A percentile compares a stretch with the other conserved stretches of the same genome.
Evolutionary conservation across 2,113 vertebrate genomes (phyloP).

Genomic region (Morphnarchus princeps): DNA sequence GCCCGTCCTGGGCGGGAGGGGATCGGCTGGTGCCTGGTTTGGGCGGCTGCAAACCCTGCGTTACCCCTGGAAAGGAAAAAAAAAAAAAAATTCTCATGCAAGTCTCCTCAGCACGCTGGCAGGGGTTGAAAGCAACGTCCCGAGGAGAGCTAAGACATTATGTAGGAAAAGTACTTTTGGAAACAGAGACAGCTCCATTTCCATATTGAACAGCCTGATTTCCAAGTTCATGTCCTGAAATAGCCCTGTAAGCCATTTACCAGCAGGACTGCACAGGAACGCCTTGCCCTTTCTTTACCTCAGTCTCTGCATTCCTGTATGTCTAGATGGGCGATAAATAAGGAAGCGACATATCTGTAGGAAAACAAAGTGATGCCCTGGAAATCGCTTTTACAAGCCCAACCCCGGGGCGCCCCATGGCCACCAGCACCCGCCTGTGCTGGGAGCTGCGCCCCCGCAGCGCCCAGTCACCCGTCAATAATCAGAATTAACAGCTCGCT

Average conservation of each 20-base stretch:
- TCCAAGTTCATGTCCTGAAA: not conserved
- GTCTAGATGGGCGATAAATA: not conserved
- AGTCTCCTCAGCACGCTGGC: not conserved
- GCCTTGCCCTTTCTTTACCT: not conserved
- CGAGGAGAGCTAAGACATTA: not conserved
- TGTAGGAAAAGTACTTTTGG: not conserved
- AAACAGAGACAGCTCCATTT: not conserved
- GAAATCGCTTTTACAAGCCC: not conserved
- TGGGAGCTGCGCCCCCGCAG: not conserved
- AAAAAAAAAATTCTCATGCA: too few species aligned
- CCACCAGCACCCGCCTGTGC: fast-evolving
- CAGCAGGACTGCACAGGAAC: not conserved
- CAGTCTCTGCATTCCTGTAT: not conserved
- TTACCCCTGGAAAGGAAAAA: not conserved
- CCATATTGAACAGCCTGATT: not conserved
- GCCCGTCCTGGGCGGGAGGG: too few species aligned
- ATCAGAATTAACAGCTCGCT: not conserved
- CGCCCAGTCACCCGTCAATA: not conserved
- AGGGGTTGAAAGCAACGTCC: not conserved
- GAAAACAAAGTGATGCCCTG: not conserved
- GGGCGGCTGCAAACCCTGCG: not conserved
- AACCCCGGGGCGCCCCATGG: not conserved
- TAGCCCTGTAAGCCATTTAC: not conserved
- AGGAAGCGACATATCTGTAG: not conserved
- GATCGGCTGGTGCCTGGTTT: fast-evolving